Conservation (phyloP, 2,113 vertebrate genomes). For the Numenius arquata region DNA sequence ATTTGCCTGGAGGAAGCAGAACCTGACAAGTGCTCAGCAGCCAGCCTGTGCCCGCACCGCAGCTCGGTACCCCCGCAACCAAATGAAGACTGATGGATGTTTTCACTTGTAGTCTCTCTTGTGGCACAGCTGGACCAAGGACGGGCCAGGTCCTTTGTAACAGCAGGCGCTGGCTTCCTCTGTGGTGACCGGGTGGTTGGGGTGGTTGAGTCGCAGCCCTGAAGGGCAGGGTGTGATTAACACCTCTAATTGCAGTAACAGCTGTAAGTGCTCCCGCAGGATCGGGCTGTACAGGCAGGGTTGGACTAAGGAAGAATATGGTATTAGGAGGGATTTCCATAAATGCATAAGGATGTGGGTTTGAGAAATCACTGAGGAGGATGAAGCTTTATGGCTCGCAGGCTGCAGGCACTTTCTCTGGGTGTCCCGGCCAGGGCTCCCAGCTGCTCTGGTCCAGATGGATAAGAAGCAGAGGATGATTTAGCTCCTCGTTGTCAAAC, state of each 20-base stretch:
- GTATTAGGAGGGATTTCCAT: not conserved
- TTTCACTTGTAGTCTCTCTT: not conserved
- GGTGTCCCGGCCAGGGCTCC: not conserved
- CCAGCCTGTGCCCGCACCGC: not conserved
- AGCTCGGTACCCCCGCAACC: rapidly evolving
- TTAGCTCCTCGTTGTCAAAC: not conserved
- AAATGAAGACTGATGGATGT: not conserved
- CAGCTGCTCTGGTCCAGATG: rapidly evolving
- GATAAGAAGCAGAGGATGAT: not conserved
- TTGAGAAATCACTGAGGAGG: not conserved
- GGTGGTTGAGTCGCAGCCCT: rapidly evolving
- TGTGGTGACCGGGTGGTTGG: rapidly evolving
- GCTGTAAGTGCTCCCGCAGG: not conserved
- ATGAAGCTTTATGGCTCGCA: not conserved
- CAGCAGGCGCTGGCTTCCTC: not conserved
- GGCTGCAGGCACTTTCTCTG: not conserved
- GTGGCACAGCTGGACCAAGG: not conserved
- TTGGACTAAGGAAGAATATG: not conserved
- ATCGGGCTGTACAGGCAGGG: not conserved
- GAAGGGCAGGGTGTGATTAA: not conserved
- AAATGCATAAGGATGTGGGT: not conserved
- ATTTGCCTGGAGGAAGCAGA: slow-evolving; percentile 30
- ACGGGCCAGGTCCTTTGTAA: not conserved
- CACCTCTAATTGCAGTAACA: not conserved
- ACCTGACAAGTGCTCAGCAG: not conserved